A percentile compares a stretch with the other conserved stretches of the same genome.
Conservation (phyloP, 2,797 vertebrate genomes). For the Nasua narica region DNA sequence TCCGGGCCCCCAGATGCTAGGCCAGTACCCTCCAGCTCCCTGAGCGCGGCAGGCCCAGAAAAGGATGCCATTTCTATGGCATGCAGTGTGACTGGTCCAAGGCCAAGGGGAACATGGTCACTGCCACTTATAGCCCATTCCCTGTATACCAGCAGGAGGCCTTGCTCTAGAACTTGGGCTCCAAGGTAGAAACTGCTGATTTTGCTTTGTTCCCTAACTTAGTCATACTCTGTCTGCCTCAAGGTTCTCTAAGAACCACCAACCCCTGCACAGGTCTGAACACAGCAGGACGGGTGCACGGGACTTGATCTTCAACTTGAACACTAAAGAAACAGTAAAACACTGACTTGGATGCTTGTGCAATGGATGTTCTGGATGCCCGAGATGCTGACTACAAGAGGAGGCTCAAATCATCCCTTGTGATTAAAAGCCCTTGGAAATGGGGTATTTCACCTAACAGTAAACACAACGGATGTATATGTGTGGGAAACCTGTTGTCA, state of each 20-base stretch:
- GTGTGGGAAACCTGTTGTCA: neutral
- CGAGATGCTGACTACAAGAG: neutral
- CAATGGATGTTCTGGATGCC: neutral
- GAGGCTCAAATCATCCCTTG: neutral
- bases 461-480: neutral
- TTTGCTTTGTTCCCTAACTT: neutral
- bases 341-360: neutral
- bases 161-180: neutral
- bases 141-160: neutral
- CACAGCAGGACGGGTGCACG: neutral
- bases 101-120: neutral
- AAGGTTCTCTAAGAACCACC: neutral
- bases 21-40: neutral
- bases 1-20: neutral
- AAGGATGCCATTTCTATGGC: neutral
- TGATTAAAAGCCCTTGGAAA: neutral
- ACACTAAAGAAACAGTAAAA: neutral
- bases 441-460: neutral
- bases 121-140: neutral
- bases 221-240: neutral
- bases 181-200: neutral
- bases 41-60: accelerated
- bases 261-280: neutral
- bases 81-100: neutral
- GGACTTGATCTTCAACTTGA: neutral